Conservation (phyloP, 2,888 invertebrate species). For the Chrysotoxum bicinctum region DNA sequence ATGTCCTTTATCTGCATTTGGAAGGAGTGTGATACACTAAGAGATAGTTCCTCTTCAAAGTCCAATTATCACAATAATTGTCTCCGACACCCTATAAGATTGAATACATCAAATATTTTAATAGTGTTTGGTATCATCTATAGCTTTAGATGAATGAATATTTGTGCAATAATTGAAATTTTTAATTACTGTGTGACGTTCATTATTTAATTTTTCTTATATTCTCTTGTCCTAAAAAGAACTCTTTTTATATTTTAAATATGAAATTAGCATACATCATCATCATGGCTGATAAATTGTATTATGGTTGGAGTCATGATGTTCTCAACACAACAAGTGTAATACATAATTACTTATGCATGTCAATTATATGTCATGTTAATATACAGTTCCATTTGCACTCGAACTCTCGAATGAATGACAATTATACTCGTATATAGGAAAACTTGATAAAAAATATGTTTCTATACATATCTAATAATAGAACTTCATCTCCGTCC, state of each 20-base stretch:
- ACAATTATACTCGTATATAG: not conserved
- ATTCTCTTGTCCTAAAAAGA: not conserved
- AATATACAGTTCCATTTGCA: not conserved
- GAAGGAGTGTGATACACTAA: not conserved
- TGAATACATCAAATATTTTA: not conserved
- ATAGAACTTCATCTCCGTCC: not conserved
- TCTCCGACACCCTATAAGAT: not conserved
- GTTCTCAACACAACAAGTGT: not conserved
- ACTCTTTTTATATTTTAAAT: not conserved
- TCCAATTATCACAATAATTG: not conserved
- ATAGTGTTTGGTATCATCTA: not conserved
- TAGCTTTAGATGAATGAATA: not conserved
- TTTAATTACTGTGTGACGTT: not conserved
- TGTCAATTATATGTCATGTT: not conserved
- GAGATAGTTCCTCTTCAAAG: not conserved
- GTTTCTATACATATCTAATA: not conserved
- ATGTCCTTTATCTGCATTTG: not conserved
- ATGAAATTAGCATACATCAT: not conserved
- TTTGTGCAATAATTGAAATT: not conserved
- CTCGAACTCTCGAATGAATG: not conserved
- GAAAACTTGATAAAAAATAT: not conserved
- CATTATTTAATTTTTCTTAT: not conserved
- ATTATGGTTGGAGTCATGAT: not conserved
- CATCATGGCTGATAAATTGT: not conserved
- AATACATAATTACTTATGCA: not conserved